These are phyloP conservation scores for Saxicola maurus DNA, from an alignment of 2,797 vertebrate species.

Conservation along the genomic window DNA sequence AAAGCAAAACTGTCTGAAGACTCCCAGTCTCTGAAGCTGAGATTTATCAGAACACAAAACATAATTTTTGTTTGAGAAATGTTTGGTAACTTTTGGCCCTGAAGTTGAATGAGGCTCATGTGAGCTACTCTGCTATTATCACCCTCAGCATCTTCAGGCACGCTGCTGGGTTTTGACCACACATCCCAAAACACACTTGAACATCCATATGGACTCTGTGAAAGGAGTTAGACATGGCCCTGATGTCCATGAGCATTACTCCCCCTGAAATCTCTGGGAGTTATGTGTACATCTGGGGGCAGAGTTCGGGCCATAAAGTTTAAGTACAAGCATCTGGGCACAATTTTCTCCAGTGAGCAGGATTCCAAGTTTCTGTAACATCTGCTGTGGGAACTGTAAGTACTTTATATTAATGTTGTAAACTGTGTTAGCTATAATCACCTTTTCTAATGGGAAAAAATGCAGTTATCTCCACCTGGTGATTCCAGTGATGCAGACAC, in stretches of 20 bases:
- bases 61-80: neutral
- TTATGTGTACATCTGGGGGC: conserved; percentile 27
- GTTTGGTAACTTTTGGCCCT: neutral
- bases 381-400: conserved; percentile 64
- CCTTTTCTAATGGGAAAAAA: conserved; percentile 56
- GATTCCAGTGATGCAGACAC: conserved; percentile 18
- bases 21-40: neutral
- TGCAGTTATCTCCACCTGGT: conserved; percentile 59
- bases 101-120: neutral
- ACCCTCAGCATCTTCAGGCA: neutral
- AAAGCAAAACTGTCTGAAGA: neutral
- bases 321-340: conserved; percentile 65
- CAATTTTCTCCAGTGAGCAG: conserved; percentile 56
- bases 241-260: neutral
- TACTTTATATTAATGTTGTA: conserved; percentile 62
- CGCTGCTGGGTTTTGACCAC: neutral
- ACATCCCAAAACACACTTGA: neutral
- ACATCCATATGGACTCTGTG: neutral
- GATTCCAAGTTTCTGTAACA: conserved; percentile 65
- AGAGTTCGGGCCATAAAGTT: conserved; percentile 50
- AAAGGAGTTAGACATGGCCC: neutral
- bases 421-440: conserved; percentile 60
- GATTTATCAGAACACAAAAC: neutral
- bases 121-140: neutral
- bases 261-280: conserved; percentile 26